Evolutionary conservation across 2,888 invertebrate genomes (phyloP).

Genomic region (Steinernema hermaphroditum): DNA sequence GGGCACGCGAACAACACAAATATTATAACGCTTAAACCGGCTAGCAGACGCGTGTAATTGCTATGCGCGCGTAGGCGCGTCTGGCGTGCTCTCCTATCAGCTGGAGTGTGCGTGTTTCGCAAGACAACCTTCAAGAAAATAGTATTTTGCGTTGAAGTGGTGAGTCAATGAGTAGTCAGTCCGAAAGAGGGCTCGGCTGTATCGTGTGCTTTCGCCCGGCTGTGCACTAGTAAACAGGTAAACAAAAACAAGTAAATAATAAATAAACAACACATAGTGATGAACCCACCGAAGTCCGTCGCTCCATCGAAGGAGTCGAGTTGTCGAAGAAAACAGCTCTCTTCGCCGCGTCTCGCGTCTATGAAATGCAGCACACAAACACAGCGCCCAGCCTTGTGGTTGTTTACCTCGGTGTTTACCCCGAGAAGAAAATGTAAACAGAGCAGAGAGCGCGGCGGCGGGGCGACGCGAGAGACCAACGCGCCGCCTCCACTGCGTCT

Average conservation of each 20-base stretch:
- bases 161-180: not conserved
- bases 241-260: slow-evolving; percentile 30
- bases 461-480: slow-evolving; percentile 6
- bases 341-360: slow-evolving; percentile 24
- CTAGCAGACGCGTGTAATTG: slow-evolving; percentile 31
- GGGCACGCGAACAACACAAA: slow-evolving; percentile 31
- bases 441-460: slow-evolving; percentile 22
- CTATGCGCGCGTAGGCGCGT: slow-evolving; percentile 30
- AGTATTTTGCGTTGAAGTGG: not conserved
- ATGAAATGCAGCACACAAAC: slow-evolving; percentile 29
- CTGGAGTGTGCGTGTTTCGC: slow-evolving; percentile 3
- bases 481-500: slow-evolving; percentile 27
- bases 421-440: slow-evolving; percentile 31
- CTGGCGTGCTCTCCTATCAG: slow-evolving; percentile 25
- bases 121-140: not conserved
- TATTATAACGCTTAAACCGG: slow-evolving; percentile 28
- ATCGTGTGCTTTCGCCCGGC: not conserved
- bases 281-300: slow-evolving; percentile 27
- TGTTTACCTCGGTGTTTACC: slow-evolving; percentile 31
- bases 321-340: slow-evolving; percentile 30
- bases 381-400: slow-evolving; percentile 26
- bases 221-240: slow-evolving; percentile 3
- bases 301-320: slow-evolving; percentile 28
- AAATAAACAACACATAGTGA: slow-evolving; percentile 4
- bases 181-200: not conserved